Evolutionary conservation across 2,113 vertebrate genomes (phyloP).

Genomic region (Trematocara nigrifrons): DNA sequence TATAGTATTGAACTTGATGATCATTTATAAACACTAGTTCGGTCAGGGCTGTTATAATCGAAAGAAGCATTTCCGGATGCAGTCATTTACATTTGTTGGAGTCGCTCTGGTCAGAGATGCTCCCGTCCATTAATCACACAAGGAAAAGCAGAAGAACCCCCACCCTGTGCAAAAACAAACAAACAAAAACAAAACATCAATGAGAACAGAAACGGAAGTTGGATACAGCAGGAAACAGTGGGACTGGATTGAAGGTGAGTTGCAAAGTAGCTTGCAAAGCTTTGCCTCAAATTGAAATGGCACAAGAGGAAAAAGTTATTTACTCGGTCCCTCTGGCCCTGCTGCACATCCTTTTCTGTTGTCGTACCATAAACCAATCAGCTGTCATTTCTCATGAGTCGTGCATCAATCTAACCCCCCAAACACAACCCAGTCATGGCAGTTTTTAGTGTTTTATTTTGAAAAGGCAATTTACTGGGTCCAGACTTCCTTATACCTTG

Average conservation of each 20-base stretch:
- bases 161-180: background rate
- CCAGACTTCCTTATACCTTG: background rate
- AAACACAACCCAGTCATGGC: background rate
- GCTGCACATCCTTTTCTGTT: background rate
- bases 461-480: background rate
- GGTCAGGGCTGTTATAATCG: background rate
- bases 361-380: background rate
- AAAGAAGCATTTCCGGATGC: background rate
- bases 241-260: background rate
- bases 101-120: background rate
- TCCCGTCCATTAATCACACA: background rate
- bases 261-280: background rate
- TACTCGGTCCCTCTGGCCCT: background rate
- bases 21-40: background rate
- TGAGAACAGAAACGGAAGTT: background rate
- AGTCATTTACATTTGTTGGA: background rate
- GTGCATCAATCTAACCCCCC: background rate
- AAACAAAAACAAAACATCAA: background rate
- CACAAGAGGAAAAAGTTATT: background rate
- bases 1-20: background rate
- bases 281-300: background rate
- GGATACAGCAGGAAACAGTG: background rate
- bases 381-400: background rate
- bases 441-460: background rate
- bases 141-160: background rate